A percentile compares a stretch with the other conserved stretches of the same genome.
phyloP scores from a whole-genome alignment of 2,113 vertebrate species.

The Cochlearius cochlearius region DNA sequence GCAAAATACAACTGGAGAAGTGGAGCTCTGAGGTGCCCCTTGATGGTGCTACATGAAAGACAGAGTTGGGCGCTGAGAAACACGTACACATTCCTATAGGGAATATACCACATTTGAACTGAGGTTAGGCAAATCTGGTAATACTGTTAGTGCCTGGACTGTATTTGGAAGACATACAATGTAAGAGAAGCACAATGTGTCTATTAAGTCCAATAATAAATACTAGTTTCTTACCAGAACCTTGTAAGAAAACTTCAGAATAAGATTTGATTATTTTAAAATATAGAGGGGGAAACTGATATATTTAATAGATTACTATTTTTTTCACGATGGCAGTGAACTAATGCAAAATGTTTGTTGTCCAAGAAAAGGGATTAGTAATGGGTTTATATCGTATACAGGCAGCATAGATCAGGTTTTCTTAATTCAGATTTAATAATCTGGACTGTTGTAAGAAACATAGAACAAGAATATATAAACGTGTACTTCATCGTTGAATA shows the following conservation, averaged over 20 bases:
- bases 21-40: neutral
- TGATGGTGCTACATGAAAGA: neutral
- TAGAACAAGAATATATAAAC: neutral
- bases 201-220: neutral
- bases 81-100: rapidly evolving
- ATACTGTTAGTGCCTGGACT: neutral
- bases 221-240: neutral
- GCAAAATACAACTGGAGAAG: neutral
- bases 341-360: neutral
- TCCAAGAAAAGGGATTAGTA: neutral
- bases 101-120: neutral
- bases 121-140: neutral
- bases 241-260: neutral
- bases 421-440: neutral
- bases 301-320: neutral
- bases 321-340: neutral
- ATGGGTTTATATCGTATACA: neutral
- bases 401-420: neutral
- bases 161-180: neutral
- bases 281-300: neutral
- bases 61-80: neutral
- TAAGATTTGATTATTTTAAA: neutral
- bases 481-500: neutral
- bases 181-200: neutral
- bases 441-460: neutral